Evolutionary conservation across 2,797 vertebrate species (phyloP), one percentile per base, ranked within the genome.

Genomic region (Enteromius fasciolatus): DNA sequence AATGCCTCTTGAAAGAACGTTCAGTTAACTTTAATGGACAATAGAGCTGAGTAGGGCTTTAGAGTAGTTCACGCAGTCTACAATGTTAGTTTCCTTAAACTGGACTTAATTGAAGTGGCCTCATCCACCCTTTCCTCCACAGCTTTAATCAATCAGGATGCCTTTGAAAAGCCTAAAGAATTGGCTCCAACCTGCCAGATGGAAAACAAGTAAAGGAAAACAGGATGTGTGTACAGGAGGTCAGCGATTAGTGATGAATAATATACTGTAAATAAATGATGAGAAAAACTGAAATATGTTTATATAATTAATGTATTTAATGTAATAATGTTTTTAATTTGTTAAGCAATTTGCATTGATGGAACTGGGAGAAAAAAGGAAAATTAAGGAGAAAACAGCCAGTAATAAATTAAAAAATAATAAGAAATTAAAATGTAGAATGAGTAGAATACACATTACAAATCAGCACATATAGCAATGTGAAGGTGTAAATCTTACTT

Each of bases 121-220:
- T 46, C 41, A 88, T 88, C 84, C 93, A 91, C 93, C 93, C 93
- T 91, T 94, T 95, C 93, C 94, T 93, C 89, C 73, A 87, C 85
- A 5, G 87, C 89, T 90, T 90, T 90, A 93, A 93, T 93, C 92
- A 94, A 90, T 95, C 93, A 17, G 76, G 83, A 44, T 83, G 93
- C 92, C 91, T 92, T 88, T 92, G 89, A 92, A 93, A 93, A 94
- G 90, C 91, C 89, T 66, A 85, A 91, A 93, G 92, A 90, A 94
- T 92, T 80, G 76, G 86, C 86, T 86, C 90, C 84, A 82, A 91
- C 88, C 88, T 93, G 90, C 91, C 84, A 83, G 75, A 89, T 87
- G 87, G 14, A 15, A 72, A 11, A 74, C 7, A n/a, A 61, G 75
- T 73, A 81, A 77, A 81, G 54, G 59, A 78, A 88, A 87, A 81